These are phyloP conservation scores for Carassius gibelio DNA, from an alignment of 2,113 vertebrate species.

Conservation along the genomic window DNA sequence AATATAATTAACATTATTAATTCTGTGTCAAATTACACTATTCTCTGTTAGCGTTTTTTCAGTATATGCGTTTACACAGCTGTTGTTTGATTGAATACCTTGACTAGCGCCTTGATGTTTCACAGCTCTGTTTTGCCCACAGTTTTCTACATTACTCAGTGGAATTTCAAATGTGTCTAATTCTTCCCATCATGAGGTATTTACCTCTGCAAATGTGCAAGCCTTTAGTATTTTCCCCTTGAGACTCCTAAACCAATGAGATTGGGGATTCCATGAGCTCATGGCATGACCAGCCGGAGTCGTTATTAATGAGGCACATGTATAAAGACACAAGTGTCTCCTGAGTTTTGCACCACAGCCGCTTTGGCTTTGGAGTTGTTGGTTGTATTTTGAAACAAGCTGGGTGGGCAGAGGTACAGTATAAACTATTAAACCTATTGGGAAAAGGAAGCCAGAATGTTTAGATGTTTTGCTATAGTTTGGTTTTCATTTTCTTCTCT, in stretches of 20 bases:
- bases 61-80: not conserved
- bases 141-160: conserved; percentile 24
- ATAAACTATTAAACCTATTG: not conserved
- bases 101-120: not conserved
- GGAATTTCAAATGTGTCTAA: conserved; percentile 30
- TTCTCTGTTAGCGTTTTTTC: not conserved
- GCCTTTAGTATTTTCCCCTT: conserved; percentile 20
- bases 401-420: conserved; percentile 15
- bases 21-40: not conserved
- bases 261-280: conserved; percentile 51
- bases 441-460: not conserved
- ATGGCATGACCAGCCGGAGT: conserved; percentile 23
- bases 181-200: conserved; percentile 8
- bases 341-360: not conserved
- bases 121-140: no score
- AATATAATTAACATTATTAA: no score
- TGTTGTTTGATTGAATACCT: not conserved
- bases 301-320: conserved; percentile 28
- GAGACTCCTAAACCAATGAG: conserved; percentile 45
- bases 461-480: not conserved
- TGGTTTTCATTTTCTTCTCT: not conserved
- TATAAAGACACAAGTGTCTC: not conserved
- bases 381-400: conserved; percentile 5
- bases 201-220: conserved; percentile 21
- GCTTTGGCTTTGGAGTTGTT: not conserved